Evolutionary conservation across 2,888 invertebrate genomes (phyloP), one percentile per base, ranked within the genome.

Genomic region (Hyposoter dolosus): DNA sequence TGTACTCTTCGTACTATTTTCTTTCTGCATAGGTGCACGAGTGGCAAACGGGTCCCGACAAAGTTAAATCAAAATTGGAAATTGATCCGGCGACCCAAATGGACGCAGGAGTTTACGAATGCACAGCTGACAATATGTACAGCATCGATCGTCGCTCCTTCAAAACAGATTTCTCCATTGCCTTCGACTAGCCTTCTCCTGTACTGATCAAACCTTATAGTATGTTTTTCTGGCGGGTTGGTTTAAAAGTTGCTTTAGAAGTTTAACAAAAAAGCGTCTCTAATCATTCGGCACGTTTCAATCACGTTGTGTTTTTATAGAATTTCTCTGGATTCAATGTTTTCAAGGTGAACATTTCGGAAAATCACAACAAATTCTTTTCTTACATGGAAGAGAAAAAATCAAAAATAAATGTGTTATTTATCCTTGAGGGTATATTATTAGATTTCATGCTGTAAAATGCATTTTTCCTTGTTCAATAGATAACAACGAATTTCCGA

Each of bases 41-140:
- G 94, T 98, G 98, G 98, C 96, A 96, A 89, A 96, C 97, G 88
- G 97, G 96, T 10, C 96, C 96, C 1, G 98, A 98, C 92, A 96
- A 96, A 90, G 97, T 98, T 56, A 98, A 98, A 94, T 98, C 98
- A 40, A 98, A 98, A 95, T 96, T 98, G 91, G 98, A 98, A 95
- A 98, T 98, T 72, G 98, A 98, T 94, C 98, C 98, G 12, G 98
- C 98, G 0, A 98, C 98, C 4, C 98, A 98, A 95, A 98, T 98
- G 98, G 98, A 98, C 93, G 98, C 98, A 15, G 98, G 98, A n/a
- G 97, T 98, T 23, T 98, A 98, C 94, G 98, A 98, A 94, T 98
- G 98, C 92, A 98, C 98, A 5, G 98, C 98, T 0, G 98, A 98
- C 94, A 98, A 98, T 93, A 98, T 98, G 97, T 98, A 98, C 94